These are phyloP conservation scores for Dioctria rufipes DNA, from an alignment of 2,888 invertebrate species.

Conservation along the genomic window DNA sequence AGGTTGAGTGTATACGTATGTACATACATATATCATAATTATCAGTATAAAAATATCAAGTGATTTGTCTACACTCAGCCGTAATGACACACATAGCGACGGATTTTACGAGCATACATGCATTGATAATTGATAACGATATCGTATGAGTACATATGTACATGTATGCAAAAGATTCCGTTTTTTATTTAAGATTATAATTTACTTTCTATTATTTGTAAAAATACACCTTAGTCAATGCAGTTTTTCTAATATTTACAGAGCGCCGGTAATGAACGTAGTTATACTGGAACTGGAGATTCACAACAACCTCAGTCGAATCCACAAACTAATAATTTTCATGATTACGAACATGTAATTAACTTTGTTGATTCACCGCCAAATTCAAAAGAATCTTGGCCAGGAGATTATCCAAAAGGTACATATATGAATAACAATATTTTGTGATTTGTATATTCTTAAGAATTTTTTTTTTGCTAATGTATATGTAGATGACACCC, in stretches of 20 bases:
- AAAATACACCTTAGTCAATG: too few species aligned
- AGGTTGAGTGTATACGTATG: too few species aligned
- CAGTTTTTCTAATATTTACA: not conserved
- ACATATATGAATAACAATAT: conserved; percentile 43
- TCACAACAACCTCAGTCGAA: conserved; percentile 64
- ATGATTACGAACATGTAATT: conserved; percentile 70
- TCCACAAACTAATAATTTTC: conserved; percentile 60
- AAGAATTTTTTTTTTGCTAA: not conserved
- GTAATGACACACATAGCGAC: too few species aligned
- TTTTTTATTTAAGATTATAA: too few species aligned
- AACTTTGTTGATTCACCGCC: conserved; percentile 71
- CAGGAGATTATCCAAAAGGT: conserved; percentile 65
- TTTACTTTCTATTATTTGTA: too few species aligned
- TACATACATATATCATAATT: too few species aligned
- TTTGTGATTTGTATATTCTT: not conserved
- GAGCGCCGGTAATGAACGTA: conserved; percentile 25
- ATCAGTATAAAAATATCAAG: too few species aligned
- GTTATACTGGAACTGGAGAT: not conserved
- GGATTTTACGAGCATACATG: too few species aligned
- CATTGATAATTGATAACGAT: too few species aligned
- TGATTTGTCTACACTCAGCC: too few species aligned
- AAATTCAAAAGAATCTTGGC: conserved; percentile 71
- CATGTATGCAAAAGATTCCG: too few species aligned
- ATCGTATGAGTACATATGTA: too few species aligned
- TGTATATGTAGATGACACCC: conserved; percentile 45